phyloP scores from a whole-genome alignment of 2,888 invertebrate species.

The Melanchra persicariae region DNA sequence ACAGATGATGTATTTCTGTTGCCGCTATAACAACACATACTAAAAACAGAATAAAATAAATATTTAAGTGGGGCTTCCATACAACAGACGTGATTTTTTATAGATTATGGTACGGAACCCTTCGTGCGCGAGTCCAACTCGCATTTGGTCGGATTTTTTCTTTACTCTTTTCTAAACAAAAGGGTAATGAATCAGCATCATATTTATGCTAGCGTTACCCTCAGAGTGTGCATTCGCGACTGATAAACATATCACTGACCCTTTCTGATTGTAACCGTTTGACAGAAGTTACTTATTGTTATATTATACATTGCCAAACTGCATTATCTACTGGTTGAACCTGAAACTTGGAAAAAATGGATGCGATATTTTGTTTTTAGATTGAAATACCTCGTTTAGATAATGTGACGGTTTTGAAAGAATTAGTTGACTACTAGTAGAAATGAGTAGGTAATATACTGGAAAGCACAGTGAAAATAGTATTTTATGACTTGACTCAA shows the following conservation, averaged over 20 bases:
- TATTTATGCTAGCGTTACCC: constrained; percentile 5
- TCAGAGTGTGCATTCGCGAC: constrained; percentile 10
- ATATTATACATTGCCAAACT: constrained; percentile 72
- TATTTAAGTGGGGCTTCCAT: too few species aligned
- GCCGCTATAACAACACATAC: too few species aligned
- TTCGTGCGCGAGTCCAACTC: too few species aligned
- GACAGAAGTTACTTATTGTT: constrained; percentile 73
- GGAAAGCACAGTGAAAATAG: too few species aligned
- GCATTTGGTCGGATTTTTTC: too few species aligned
- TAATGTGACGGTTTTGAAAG: neutral
- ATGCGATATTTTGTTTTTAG: constrained; percentile 47
- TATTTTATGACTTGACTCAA: too few species aligned
- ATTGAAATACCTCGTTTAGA: neutral
- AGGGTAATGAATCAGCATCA: neutral
- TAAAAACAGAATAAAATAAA: too few species aligned
- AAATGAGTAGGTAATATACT: too few species aligned
- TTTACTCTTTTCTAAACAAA: constrained; percentile 3
- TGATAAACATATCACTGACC: constrained; percentile 50
- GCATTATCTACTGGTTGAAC: constrained; percentile 65
- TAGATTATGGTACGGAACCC: too few species aligned
- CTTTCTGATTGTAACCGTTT: constrained; percentile 48
- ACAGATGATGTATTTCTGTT: too few species aligned
- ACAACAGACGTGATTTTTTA: too few species aligned
- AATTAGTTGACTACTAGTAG: too few species aligned
- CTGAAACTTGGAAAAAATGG: constrained; percentile 48